Conservation (phyloP, 2,888 invertebrate species). For the Acleris literana region DNA sequence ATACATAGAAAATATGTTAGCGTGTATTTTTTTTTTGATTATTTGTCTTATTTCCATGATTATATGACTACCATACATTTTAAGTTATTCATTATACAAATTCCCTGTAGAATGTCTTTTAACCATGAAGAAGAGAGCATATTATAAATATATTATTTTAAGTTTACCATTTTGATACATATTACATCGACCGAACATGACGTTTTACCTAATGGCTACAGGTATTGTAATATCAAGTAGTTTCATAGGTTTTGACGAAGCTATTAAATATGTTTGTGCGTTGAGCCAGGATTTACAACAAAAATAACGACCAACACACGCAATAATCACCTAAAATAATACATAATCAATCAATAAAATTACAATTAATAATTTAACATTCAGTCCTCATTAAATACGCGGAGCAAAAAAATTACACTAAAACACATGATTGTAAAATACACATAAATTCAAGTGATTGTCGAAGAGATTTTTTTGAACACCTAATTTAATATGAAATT, state of each 20-base stretch:
- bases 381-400: slow-evolving; percentile 50
- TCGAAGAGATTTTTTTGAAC: neutral
- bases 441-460: slow-evolving; percentile 1
- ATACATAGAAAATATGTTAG: neutral
- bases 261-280: slow-evolving; percentile 24
- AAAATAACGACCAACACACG: slow-evolving; percentile 16
- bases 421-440: slow-evolving; percentile 22
- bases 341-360: slow-evolving; percentile 23
- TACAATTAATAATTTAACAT: slow-evolving; percentile 24
- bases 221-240: slow-evolving; percentile 12
- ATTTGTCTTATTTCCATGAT: slow-evolving; percentile 26
- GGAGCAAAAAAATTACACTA: slow-evolving; percentile 22
- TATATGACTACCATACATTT: slow-evolving; percentile 34
- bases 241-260: slow-evolving; percentile 15
- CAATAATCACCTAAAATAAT: slow-evolving; percentile 8
- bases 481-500: neutral
- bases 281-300: slow-evolving; percentile 20
- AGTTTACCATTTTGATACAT: slow-evolving; percentile 19
- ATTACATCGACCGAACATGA: slow-evolving; percentile 2
- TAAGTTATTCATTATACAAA: slow-evolving; percentile 46
- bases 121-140: slow-evolving; percentile 61
- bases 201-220: slow-evolving; percentile 16
- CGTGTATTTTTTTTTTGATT: neutral
- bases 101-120: slow-evolving; percentile 74
- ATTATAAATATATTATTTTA: slow-evolving; percentile 34